A percentile compares a stretch with the other conserved stretches of the same genome.
Conservation (phyloP, 2,113 vertebrate species). For the Toxotes chatareus region DNA sequence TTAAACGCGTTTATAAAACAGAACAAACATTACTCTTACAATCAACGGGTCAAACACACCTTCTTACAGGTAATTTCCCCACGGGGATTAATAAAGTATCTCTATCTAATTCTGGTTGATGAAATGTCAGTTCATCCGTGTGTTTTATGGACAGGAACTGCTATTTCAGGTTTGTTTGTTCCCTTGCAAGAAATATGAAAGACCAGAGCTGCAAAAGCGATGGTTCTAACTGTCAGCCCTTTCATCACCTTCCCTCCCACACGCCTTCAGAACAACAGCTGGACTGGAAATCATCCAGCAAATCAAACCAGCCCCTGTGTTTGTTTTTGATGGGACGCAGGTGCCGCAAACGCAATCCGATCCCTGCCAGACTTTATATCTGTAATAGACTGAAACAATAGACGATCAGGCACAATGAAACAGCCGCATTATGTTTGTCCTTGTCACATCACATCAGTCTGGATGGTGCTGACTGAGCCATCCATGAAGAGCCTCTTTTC, state of each 20-base stretch:
- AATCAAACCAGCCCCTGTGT: constrained; percentile 43
- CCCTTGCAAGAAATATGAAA: constrained; percentile 8
- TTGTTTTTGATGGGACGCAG: constrained; percentile 65
- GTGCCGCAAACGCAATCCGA: constrained; percentile 55
- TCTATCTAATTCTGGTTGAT: too few species aligned
- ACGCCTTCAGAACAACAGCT: constrained; percentile 54
- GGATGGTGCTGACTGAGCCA: constrained; percentile 19
- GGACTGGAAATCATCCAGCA: constrained; percentile 58
- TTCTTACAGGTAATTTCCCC: background rate
- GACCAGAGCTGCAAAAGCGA: background rate
- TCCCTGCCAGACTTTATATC: constrained; percentile 58
- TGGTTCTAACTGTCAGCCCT: constrained; percentile 10
- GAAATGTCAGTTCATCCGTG: background rate
- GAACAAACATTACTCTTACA: background rate
- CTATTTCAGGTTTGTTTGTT: constrained; percentile 16
- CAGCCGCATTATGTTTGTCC: constrained; percentile 59
- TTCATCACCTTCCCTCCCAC: constrained; percentile 39
- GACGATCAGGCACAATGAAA: constrained; percentile 56
- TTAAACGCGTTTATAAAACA: background rate
- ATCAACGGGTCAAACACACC: background rate
- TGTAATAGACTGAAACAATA: constrained; percentile 64
- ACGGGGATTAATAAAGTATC: too few species aligned
- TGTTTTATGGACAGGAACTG: background rate
- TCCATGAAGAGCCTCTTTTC: constrained; percentile 29
- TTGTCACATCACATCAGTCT: constrained; percentile 63